Conservation (phyloP, 2,797 vertebrate genomes). For the Cottoperca gobio region DNA sequence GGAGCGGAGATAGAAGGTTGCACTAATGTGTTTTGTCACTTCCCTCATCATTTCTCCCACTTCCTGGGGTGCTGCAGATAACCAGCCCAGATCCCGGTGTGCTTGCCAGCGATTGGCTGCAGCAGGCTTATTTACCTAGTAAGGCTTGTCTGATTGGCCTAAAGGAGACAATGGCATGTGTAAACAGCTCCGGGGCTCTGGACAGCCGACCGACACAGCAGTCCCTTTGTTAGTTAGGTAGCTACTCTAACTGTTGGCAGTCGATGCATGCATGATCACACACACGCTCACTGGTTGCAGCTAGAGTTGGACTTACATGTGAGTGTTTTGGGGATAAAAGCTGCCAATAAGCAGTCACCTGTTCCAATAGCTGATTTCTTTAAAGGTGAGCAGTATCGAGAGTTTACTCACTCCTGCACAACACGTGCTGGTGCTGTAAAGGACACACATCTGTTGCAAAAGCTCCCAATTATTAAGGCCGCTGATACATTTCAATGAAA, state of each 20-base stretch:
- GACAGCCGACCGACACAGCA: conserved; percentile 71
- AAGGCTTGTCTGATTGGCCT: conserved; percentile 77
- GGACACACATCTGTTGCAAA: neutral
- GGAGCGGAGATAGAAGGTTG: conserved; percentile 32
- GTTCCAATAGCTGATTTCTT: conserved; percentile 27
- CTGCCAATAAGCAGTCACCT: conserved; percentile 28
- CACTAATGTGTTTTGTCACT: conserved; percentile 60
- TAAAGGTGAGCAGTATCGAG: neutral
- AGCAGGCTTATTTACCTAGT: conserved; percentile 72
- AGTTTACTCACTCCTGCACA: neutral
- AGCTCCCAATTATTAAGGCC: too few relatives aligned
- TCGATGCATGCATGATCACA: conserved; percentile 62
- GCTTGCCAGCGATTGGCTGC: conserved; percentile 64
- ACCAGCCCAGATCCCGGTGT: conserved; percentile 51
- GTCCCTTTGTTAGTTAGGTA: conserved; percentile 71
- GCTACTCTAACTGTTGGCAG: conserved; percentile 70
- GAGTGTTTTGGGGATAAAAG: conserved; percentile 8
- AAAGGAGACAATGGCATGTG: conserved; percentile 70
- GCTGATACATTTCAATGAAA: neutral
- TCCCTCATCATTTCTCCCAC: conserved; percentile 59
- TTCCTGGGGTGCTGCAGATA: conserved; percentile 71
- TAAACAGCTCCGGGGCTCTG: conserved; percentile 73
- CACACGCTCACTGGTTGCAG: conserved; percentile 46
- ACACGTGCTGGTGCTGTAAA: neutral
- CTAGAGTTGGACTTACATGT: conserved; percentile 34